These are phyloP conservation scores for Scaptomyza parva DNA, from an alignment of 2,888 invertebrate genomes.

Conservation along the genomic window DNA sequence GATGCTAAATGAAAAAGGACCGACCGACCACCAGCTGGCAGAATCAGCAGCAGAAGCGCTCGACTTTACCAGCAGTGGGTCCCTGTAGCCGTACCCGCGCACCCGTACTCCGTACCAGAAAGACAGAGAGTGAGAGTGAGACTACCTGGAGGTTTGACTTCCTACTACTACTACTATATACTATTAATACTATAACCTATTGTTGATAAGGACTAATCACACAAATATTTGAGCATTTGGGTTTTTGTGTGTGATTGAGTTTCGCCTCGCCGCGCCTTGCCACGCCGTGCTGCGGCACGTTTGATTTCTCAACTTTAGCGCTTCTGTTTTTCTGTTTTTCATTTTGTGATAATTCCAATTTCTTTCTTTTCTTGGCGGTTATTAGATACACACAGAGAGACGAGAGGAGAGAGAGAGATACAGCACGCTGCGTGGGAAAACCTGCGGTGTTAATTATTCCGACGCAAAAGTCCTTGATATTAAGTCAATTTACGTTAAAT, in stretches of 20 bases:
- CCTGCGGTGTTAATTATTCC: constrained; percentile 78
- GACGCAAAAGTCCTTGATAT: constrained; percentile 47
- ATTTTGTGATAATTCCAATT: constrained; percentile 61
- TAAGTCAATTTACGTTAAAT: constrained; percentile 45
- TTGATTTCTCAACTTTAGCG: constrained; percentile 78
- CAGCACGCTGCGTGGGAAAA: constrained; percentile 76
- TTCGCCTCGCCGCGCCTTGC: constrained; percentile 60
- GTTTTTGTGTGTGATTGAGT: constrained; percentile 61
- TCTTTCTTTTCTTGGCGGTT: constrained; percentile 61
- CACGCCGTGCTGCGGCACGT: too few species aligned
- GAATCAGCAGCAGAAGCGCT: constrained; percentile 43
- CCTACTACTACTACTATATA: too few species aligned
- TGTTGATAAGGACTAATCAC: constrained; percentile 82
- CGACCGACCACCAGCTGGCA: constrained; percentile 59
- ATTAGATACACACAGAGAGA: constrained; percentile 55
- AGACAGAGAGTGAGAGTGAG: constrained; percentile 13
- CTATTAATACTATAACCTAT: constrained; percentile 9
- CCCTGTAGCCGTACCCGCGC: too few species aligned
- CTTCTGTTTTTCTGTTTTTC: constrained; percentile 74
- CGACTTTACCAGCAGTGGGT: constrained; percentile 78
- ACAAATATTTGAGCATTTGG: constrained; percentile 82
- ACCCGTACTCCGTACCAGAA: too few species aligned
- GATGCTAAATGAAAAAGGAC: constrained; percentile 75
- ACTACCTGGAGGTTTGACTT: constrained; percentile 43
- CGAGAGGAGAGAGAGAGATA: constrained; percentile 14